Conservation (phyloP, 1,140 invertebrate species). For the Bombus turneri region DNA sequence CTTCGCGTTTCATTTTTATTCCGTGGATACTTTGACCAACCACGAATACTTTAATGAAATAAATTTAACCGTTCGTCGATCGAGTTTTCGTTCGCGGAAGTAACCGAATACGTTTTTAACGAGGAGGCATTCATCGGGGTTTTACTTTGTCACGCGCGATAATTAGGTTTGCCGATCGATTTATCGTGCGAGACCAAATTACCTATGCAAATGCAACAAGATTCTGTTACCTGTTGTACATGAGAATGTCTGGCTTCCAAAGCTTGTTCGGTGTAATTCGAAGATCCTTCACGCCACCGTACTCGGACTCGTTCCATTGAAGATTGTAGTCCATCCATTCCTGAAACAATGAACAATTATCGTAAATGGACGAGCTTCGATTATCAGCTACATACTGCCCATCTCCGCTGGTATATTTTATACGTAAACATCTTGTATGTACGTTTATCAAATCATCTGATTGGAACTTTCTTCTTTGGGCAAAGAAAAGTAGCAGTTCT, state of each 20-base stretch:
- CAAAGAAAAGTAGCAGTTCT: too few relatives aligned
- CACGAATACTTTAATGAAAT: neutral
- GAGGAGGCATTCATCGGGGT: neutral
- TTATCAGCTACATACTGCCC: too few relatives aligned
- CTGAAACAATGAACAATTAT: slow-evolving; percentile 82
- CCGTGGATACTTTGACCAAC: too few relatives aligned
- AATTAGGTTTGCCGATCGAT: slow-evolving; percentile 27
- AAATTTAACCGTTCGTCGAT: neutral
- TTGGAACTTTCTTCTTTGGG: too few relatives aligned
- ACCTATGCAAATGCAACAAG: slow-evolving; percentile 56
- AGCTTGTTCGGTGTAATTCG: slow-evolving; percentile 96
- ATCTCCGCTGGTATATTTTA: too few relatives aligned
- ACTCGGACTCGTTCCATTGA: slow-evolving; percentile 97
- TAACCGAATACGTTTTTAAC: neutral
- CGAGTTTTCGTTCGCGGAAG: neutral
- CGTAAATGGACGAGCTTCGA: neutral
- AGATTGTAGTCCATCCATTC: slow-evolving; percentile 99
- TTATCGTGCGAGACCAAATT: neutral
- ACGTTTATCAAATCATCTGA: too few relatives aligned
- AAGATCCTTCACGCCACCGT: slow-evolving; percentile 95
- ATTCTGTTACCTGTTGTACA: slow-evolving; percentile 97
- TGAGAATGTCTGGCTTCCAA: slow-evolving; percentile 99
- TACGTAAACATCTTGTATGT: too few relatives aligned
- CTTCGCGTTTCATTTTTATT: neutral
- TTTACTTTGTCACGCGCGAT: neutral